These are phyloP conservation scores for Oreochromis spilurus DNA, from an alignment of 2,113 vertebrate genomes.

Conservation along the genomic window DNA sequence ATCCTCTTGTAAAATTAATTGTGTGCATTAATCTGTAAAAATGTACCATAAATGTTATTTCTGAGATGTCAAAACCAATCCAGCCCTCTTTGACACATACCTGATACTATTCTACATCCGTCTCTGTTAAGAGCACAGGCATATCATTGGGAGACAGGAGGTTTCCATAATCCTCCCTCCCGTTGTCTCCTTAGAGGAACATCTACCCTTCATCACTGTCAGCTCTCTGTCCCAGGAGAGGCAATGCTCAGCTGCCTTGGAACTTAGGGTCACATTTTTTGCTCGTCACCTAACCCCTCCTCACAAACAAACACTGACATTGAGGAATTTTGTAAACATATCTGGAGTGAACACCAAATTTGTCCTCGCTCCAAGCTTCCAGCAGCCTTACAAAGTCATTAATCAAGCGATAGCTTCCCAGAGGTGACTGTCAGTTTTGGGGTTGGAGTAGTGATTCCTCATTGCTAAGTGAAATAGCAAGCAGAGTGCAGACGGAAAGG, in stretches of 20 bases:
- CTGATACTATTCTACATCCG: constrained; percentile 66
- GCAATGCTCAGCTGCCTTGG: constrained; percentile 51
- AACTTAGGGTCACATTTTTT: constrained; percentile 41
- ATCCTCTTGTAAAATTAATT: constrained; percentile 48
- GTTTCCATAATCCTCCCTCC: constrained; percentile 65
- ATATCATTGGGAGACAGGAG: constrained; percentile 61
- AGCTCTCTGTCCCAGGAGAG: constrained; percentile 49
- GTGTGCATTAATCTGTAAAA: constrained; percentile 47
- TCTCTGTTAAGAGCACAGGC: constrained; percentile 50
- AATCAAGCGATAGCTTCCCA: constrained; percentile 68
- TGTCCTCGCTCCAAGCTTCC: constrained; percentile 56
- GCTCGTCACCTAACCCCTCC: constrained; percentile 51
- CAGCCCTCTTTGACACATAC: constrained; percentile 56
- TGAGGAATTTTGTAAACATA: constrained; percentile 62
- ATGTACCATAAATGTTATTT: constrained; percentile 49
- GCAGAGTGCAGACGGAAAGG: constrained; percentile 62
- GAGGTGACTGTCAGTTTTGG: constrained; percentile 62
- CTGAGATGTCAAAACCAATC: constrained; percentile 44
- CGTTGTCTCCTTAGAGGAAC: constrained; percentile 64
- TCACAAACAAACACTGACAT: constrained; percentile 67
- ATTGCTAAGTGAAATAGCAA: constrained; percentile 77
- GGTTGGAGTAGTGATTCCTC: constrained; percentile 62
- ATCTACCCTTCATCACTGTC: constrained; percentile 75
- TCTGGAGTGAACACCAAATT: constrained; percentile 60
- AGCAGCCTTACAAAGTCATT: constrained; percentile 68